Evolutionary conservation across 2,113 vertebrate genomes (phyloP), one percentile per base, ranked within the genome.

Genomic region (Pelvicachromis taeniatus): DNA sequence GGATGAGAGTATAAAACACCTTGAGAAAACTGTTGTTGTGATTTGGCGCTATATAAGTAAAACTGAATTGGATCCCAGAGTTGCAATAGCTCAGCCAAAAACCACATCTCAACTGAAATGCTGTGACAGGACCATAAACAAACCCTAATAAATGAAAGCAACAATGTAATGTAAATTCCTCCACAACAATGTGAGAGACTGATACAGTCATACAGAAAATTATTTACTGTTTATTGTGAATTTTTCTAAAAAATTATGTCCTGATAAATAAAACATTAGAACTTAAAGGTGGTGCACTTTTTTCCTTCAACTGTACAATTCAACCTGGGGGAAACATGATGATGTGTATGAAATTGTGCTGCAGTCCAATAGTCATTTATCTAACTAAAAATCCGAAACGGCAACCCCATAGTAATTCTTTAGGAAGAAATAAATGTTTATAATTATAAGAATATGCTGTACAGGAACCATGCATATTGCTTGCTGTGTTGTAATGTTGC

Each of bases 271-370:
- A 68, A 68, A 42, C 63, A 23, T 23, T 42, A 16, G 13, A 68
- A 42, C 4, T 68, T 23, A 42, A 70, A 70, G 38, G 21, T 6
- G 38, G 8, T 16, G 38, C 21, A 70, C 13, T 7, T 45, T 17
- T 0, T 0, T 13, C 12, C 42, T 23, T 4, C 23, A 0, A 42
- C 9, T 42, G 13, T 17, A 45, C 65, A 70, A 70, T 5, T 70
- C 40, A 48, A 45, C 40, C 21, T 70, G 2, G 65, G 13, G 13
- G 13, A 70, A 45, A 26, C 14, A 23, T 70, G 65, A 70, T 3
- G 1, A 70, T 70, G 0, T 48, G 21, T 29, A 45, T 26, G 17
- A 52, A 50, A 75, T 13, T 52, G 17, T 13, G n/a, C 17, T n/a
- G 26, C 16, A 31, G 17, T 52, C 45, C 45, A 33, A 19, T 31